Evolutionary conservation across 2,888 invertebrate genomes (phyloP).

Genomic region (Eristalis intricaria): DNA sequence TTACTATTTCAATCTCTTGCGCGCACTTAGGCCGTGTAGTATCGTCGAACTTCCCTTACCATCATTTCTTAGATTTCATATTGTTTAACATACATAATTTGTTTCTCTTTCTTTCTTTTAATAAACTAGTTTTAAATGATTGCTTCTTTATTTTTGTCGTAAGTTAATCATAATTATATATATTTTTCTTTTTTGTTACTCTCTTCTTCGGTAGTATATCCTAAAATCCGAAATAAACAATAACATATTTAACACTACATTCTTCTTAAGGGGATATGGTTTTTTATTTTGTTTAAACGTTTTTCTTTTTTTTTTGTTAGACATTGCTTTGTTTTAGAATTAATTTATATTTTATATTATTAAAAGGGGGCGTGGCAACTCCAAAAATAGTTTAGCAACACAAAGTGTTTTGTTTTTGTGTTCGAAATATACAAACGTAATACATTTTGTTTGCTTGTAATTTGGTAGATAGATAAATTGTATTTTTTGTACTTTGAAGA

Average conservation of each 20-base stretch:
- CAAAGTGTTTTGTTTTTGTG: not conserved
- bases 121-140: conserved; percentile 72
- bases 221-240: conserved; percentile 34
- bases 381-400: conserved; percentile 42
- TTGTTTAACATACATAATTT: conserved; percentile 10
- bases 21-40: conserved; percentile 22
- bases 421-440: conserved; percentile 13
- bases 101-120: conserved; percentile 5
- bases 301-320: conserved; percentile 15
- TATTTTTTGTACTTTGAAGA: conserved; percentile 60
- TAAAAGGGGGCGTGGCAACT: conserved; percentile 49
- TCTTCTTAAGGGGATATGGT: conserved; percentile 54
- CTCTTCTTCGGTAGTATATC: conserved; percentile 7
- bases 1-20: conserved; percentile 28
- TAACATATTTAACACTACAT: conserved; percentile 44
- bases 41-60: not conserved
- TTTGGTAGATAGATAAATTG: conserved; percentile 6
- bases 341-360: conserved; percentile 5
- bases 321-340: conserved; percentile 25
- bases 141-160: conserved; percentile 70
- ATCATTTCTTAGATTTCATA: conserved; percentile 1
- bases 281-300: conserved; percentile 34
- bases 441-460: not conserved
- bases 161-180: conserved; percentile 50
- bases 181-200: conserved; percentile 12